Evolutionary conservation across 2,888 invertebrate genomes (phyloP), one percentile per base, ranked within the genome.

Genomic region (Drosophila mettleri): DNA sequence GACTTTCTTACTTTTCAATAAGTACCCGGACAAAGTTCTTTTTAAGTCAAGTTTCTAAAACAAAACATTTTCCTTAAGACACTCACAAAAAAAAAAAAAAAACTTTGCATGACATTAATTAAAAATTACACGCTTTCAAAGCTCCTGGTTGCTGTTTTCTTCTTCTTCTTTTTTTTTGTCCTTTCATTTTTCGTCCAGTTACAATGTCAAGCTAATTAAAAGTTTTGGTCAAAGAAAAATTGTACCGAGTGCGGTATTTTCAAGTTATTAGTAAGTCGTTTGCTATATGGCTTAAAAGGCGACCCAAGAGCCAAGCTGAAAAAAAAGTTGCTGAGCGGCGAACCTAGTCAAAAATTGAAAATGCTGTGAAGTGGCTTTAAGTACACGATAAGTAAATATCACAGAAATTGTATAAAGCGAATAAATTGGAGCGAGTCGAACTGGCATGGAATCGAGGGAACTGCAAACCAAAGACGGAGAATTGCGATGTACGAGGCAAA

Each of bases 131-230:
- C 38, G 72, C 61, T 69, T 36, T 64, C 62, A 66, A 76, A 72
- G 58, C 39, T 45, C 52, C 57, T 29, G 49, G 60, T 1, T 22
- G n/a, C 22, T 10, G 33, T 49, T n/a, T 10, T 33, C 4, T 5
- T 14, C 14, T 20, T 29, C 12, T 29, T 18, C 8, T 43, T 24
- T 12, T 58, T 31, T 62, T 51, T 41, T 27, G 20, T 55, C 39
- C 62, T n/a, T n/a, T n/a, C 20, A 18, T 58, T 31, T 62, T 51
- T 41, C 33, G 20, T 55, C 39, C 62, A 76, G 72, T 67, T 69
- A 69, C 66, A 65, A 86, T 73, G 82, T 82, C 77, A 79, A 77
- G 83, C 83, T 86, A 88, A 84, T 84, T 84, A 84, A 84, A 84
- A 84, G 88, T 84, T 84, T 88, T 62, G 62, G 65, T 80, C 83